These are phyloP conservation scores for Chondrosia reniformis DNA, from an alignment of 37 sponge, comb jelly and placozoan genomes.

Conservation along the genomic window DNA sequence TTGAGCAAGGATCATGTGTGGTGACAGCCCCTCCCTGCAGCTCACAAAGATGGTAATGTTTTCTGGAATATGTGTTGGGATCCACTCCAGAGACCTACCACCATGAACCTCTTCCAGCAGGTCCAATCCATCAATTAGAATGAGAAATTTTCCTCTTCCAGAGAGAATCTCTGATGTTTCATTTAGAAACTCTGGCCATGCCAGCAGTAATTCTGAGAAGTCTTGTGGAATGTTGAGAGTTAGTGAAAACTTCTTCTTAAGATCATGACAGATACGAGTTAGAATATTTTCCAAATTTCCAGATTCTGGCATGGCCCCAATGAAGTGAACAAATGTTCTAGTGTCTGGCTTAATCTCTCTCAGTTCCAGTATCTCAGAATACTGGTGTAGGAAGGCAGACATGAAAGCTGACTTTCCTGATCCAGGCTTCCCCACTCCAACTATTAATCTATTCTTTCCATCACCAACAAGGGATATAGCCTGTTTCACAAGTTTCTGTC, in stretches of 20 bases:
- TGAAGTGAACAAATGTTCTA: conserved; percentile 62
- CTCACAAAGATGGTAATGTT: conserved; percentile 64
- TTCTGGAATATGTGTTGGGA: conserved; percentile 61
- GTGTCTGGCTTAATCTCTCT: neutral
- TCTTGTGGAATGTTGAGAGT: conserved; percentile 58
- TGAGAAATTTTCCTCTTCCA: conserved; percentile 33
- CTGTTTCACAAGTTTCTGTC: conserved; percentile 49
- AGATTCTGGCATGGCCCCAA: conserved; percentile 86
- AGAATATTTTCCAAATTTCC: conserved; percentile 64
- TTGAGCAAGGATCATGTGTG: conserved; percentile 29
- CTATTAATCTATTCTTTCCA: conserved; percentile 29
- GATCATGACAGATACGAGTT: conserved; percentile 65
- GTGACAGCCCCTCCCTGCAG: conserved; percentile 47
- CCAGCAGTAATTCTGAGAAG: conserved; percentile 58
- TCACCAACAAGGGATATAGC: conserved; percentile 25
- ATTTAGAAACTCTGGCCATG: conserved; percentile 57
- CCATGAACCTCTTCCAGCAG: conserved; percentile 75
- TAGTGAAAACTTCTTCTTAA: conserved; percentile 65
- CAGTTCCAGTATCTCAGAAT: neutral
- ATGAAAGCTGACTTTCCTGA: conserved; percentile 92
- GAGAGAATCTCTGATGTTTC: conserved; percentile 15
- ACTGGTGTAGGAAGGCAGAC: conserved; percentile 70
- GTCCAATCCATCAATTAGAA: conserved; percentile 87
- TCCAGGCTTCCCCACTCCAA: conserved; percentile 76
- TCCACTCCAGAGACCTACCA: conserved; percentile 80